Conservation (phyloP, 2,888 invertebrate species). For the Drosophila falleni region DNA sequence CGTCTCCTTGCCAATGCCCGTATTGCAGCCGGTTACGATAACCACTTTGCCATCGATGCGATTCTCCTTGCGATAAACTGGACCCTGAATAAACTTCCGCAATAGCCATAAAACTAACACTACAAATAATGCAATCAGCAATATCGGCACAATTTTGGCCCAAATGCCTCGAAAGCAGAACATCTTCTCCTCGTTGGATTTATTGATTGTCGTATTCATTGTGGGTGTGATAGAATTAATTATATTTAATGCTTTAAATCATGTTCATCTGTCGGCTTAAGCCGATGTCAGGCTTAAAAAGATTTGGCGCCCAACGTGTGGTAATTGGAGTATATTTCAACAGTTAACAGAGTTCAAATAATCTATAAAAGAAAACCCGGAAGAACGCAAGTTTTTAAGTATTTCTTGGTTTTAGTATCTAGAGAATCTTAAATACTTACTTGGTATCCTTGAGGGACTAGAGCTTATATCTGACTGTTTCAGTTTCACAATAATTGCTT, state of each 20-base stretch:
- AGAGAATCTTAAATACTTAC: not conserved
- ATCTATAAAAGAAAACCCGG: not conserved
- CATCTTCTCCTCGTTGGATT: constrained; percentile 54
- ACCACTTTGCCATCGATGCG: constrained; percentile 89
- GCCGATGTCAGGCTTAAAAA: not conserved
- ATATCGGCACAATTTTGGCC: constrained; percentile 76
- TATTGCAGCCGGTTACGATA: constrained; percentile 93
- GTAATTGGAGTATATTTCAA: no score
- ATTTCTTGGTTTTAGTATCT: not conserved
- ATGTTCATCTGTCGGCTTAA: not conserved
- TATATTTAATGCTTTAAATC: not conserved
- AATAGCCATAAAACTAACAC: constrained; percentile 73
- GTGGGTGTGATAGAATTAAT: not conserved
- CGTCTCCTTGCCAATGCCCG: constrained; percentile 92
- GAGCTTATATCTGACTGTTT: not conserved
- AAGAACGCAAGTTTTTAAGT: not conserved
- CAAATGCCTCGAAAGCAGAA: constrained; percentile 79
- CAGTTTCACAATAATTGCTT: not conserved
- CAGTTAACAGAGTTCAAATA: not conserved
- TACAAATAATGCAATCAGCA: constrained; percentile 53
- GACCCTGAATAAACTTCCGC: constrained; percentile 83
- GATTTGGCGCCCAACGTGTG: constrained; percentile 7
- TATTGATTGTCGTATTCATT: constrained; percentile 38
- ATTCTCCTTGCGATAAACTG: constrained; percentile 80
- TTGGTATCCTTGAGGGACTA: not conserved